These are phyloP conservation scores for Apodemus agrarius DNA, from an alignment of 2,797 vertebrate genomes.

Conservation along the genomic window DNA sequence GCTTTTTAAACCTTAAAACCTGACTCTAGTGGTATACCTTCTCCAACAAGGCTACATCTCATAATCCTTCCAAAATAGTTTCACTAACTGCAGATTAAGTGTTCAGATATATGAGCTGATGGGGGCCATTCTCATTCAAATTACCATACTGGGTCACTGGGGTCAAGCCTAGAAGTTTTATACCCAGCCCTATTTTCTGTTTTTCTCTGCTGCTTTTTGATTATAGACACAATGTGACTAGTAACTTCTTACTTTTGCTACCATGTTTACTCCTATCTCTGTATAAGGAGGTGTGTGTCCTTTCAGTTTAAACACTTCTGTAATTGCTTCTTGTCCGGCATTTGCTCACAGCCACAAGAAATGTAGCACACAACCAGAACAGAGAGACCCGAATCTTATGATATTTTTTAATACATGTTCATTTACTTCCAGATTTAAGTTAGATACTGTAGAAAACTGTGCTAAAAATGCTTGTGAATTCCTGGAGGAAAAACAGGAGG, in stretches of 20 bases:
- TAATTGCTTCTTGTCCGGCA: neutral
- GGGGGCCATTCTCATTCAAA: neutral
- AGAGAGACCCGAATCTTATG: neutral
- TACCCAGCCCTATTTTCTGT: neutral
- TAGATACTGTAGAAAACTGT: slow-evolving; percentile 44
- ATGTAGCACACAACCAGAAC: neutral
- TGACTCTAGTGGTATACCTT: no score
- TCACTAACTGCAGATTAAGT: neutral
- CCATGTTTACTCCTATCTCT: neutral
- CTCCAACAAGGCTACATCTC: no score
- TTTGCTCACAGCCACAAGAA: neutral
- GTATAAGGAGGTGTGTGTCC: neutral
- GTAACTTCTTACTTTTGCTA: neutral
- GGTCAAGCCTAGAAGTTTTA: neutral
- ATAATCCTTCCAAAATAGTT: neutral
- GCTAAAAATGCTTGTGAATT: rapidly evolving
- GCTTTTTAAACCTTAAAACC: neutral
- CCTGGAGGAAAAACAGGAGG: slow-evolving; percentile 45
- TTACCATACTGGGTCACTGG: neutral
- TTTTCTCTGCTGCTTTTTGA: neutral
- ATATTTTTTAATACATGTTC: neutral
- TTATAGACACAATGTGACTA: neutral
- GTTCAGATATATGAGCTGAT: neutral
- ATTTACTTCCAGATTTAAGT: slow-evolving; percentile 73
- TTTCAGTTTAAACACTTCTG: neutral